A percentile compares a stretch with the other conserved stretches of the same genome.
phyloP scores from a whole-genome alignment of 2,888 invertebrate genomes.

The Hirtodrosophila histrioides region DNA sequence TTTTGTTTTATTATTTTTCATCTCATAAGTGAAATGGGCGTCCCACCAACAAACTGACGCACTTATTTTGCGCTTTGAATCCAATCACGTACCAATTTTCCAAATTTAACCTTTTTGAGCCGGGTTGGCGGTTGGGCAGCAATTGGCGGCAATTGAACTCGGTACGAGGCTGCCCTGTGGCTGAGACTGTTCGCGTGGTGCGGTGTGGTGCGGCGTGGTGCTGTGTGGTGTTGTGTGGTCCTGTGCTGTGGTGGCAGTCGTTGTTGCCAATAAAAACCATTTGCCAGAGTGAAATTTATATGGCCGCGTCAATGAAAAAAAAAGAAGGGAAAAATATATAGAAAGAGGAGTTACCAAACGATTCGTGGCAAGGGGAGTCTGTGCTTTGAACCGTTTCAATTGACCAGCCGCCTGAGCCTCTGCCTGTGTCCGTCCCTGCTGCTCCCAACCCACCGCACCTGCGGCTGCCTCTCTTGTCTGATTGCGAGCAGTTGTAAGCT shows the following conservation, averaged over 20 bases:
- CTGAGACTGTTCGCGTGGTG: slow-evolving; percentile 3
- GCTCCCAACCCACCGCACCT: slow-evolving; percentile 2
- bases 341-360: slow-evolving; percentile 38
- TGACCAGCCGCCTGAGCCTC: slow-evolving; percentile 58
- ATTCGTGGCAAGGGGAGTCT: slow-evolving; percentile 42
- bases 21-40: slow-evolving; percentile 68
- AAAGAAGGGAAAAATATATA: not conserved
- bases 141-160: slow-evolving; percentile 60
- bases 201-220: not conserved
- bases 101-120: slow-evolving; percentile 77
- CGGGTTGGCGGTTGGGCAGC: slow-evolving; percentile 38
- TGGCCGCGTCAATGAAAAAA: slow-evolving; percentile 64
- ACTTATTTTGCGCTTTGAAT: slow-evolving; percentile 79
- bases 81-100: slow-evolving; percentile 79
- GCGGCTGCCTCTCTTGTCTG: slow-evolving; percentile 25
- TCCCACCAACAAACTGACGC: slow-evolving; percentile 57
- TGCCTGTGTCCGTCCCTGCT: not conserved
- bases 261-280: slow-evolving; percentile 76
- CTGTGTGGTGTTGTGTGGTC: slow-evolving; percentile 15
- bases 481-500: slow-evolving; percentile 22
- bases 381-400: slow-evolving; percentile 76
- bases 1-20: slow-evolving; percentile 38
- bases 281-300: slow-evolving; percentile 79
- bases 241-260: slow-evolving; percentile 27
- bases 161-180: slow-evolving; percentile 17